Percentiles rank a stretch among this genome's conserved stretches.
phyloP scores from a whole-genome alignment of 2,113 vertebrate species.

The Lucifuga dentata region DNA sequence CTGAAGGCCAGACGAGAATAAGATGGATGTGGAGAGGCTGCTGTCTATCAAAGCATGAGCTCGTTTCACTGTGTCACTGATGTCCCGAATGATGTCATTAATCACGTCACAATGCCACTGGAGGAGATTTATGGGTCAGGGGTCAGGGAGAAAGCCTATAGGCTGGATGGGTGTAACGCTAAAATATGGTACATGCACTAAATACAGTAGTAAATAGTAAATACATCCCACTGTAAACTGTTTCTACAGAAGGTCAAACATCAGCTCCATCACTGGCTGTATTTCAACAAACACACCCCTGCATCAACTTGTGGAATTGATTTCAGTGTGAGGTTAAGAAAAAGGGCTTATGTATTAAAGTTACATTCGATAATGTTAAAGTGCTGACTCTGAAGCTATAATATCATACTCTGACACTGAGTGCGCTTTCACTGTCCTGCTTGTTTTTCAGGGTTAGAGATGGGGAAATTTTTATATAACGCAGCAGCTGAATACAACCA shows the following conservation, averaged over 20 bases:
- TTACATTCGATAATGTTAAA: conserved; percentile 37
- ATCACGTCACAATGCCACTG: conserved; percentile 40
- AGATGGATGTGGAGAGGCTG: conserved; percentile 27
- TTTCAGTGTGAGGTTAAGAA: conserved; percentile 47
- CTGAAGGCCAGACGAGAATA: neutral
- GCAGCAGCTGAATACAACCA: conserved; percentile 12
- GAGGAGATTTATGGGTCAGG: conserved; percentile 50
- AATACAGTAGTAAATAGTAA: too few relatives aligned
- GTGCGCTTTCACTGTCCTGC: neutral
- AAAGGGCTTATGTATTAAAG: conserved; percentile 20
- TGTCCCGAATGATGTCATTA: conserved; percentile 55
- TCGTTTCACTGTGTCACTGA: conserved; percentile 53
- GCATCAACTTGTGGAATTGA: conserved; percentile 42
- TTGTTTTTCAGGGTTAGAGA: conserved; percentile 13
- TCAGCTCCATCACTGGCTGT: conserved; percentile 21
- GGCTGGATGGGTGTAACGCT: conserved; percentile 20
- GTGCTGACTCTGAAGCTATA: conserved; percentile 33
- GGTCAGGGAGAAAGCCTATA: conserved; percentile 58
- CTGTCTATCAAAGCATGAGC: conserved; percentile 42
- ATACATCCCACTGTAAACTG: conserved; percentile 30
- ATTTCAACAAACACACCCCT: conserved; percentile 16
- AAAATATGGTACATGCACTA: conserved; percentile 13
- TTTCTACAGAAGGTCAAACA: conserved; percentile 38
- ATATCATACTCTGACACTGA: conserved; percentile 28
- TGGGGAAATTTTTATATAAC: conserved; percentile 4